These are phyloP conservation scores for Helicoverpa assulta DNA, from an alignment of 2,888 invertebrate species.

Conservation along the genomic window DNA sequence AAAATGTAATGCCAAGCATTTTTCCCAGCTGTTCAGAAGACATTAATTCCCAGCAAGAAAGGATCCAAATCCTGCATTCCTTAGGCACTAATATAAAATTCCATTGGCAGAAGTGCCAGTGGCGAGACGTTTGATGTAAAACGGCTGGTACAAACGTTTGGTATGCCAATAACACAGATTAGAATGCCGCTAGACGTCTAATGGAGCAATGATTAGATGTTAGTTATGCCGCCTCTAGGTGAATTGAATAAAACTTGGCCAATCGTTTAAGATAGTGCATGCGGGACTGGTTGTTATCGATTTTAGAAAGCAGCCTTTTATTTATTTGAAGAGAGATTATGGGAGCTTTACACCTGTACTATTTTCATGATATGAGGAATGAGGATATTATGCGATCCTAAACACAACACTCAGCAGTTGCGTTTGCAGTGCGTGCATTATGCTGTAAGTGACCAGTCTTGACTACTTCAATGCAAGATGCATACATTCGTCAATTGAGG, in stretches of 20 bases:
- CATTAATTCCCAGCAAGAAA: slow-evolving; percentile 50
- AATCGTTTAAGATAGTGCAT: slow-evolving; percentile 26
- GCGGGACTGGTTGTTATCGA: background rate
- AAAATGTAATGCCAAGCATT: slow-evolving; percentile 36
- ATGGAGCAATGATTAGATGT: slow-evolving; percentile 49
- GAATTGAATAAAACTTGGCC: slow-evolving; percentile 41
- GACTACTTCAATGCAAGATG: too few relatives aligned
- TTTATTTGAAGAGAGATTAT: background rate
- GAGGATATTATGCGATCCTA: too few relatives aligned
- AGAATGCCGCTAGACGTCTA: slow-evolving; percentile 41
- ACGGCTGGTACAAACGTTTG: slow-evolving; percentile 40
- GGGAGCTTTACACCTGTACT: background rate
- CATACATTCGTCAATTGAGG: too few relatives aligned
- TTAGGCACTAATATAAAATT: slow-evolving; percentile 59
- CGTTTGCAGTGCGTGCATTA: too few relatives aligned
- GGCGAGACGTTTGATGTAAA: slow-evolving; percentile 53
- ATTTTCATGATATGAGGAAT: too few relatives aligned
- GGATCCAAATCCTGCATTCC: slow-evolving; percentile 52
- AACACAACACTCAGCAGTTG: too few relatives aligned
- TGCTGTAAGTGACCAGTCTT: too few relatives aligned
- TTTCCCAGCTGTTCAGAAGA: slow-evolving; percentile 42
- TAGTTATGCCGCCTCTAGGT: slow-evolving; percentile 37
- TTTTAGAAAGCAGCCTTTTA: background rate
- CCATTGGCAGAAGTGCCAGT: slow-evolving; percentile 51
- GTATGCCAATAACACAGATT: slow-evolving; percentile 59